A percentile compares a stretch with the other conserved stretches of the same genome.
Conservation (phyloP, 2,888 invertebrate species). For the Drosophila mayaguana region DNA sequence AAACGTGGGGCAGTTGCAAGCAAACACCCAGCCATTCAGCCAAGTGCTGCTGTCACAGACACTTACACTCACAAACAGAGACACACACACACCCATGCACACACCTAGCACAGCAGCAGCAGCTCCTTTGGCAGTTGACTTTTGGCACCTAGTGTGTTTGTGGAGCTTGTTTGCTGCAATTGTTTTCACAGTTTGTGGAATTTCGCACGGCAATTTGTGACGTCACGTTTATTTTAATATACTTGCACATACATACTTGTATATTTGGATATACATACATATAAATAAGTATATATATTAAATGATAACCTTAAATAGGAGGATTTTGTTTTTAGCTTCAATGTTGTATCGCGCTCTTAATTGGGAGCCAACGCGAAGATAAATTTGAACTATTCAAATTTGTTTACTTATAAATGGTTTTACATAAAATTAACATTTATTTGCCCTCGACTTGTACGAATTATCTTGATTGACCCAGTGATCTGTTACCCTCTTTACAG, state of each 20-base stretch:
- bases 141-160: conserved; percentile 55
- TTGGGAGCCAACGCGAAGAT: background rate
- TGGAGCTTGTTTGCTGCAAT: conserved; percentile 14
- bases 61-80: conserved; percentile 27
- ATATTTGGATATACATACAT: background rate
- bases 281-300: background rate
- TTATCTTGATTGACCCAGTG: background rate
- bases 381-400: background rate
- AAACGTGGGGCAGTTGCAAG: conserved; percentile 46
- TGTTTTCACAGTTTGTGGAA: conserved; percentile 45
- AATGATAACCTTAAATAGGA: background rate
- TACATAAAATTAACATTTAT: background rate
- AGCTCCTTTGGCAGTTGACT: conserved; percentile 55
- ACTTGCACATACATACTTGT: background rate
- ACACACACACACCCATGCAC: conserved; percentile 19
- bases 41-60: conserved; percentile 32
- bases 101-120: conserved; percentile 15
- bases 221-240: conserved; percentile 14
- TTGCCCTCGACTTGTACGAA: background rate
- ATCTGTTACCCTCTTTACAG: background rate
- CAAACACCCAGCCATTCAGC: conserved; percentile 39
- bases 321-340: background rate
- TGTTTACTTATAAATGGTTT: background rate
- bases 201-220: conserved; percentile 57
- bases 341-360: background rate